Evolutionary conservation across 2,888 invertebrate species (phyloP).

Genomic region (Trisateles emortualis): DNA sequence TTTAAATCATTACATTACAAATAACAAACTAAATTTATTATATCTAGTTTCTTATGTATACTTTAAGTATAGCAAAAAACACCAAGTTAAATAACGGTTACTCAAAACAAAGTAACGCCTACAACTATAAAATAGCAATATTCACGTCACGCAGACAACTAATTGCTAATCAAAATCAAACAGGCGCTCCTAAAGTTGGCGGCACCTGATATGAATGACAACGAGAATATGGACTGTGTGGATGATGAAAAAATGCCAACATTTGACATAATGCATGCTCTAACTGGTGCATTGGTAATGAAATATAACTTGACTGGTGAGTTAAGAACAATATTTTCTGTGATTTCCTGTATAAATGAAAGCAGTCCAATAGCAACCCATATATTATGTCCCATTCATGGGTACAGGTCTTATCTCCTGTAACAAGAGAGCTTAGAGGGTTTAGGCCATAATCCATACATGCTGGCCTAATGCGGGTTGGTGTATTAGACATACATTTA

Average conservation of each 20-base stretch:
- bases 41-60: too few species aligned
- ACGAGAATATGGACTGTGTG: constrained; percentile 57
- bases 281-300: constrained; percentile 70
- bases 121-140: constrained; percentile 17
- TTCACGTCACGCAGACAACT: constrained; percentile 40
- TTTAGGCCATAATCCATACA: too few species aligned
- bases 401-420: too few species aligned
- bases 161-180: constrained; percentile 66
- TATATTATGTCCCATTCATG: too few species aligned
- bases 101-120: constrained; percentile 24
- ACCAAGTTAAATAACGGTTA: constrained; percentile 8
- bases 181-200: constrained; percentile 80
- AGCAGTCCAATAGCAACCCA: too few species aligned
- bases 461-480: too few species aligned
- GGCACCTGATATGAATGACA: constrained; percentile 76
- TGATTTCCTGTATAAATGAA: too few species aligned
- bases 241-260: constrained; percentile 71
- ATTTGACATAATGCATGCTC: constrained; percentile 68
- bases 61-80: too few species aligned
- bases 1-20: too few species aligned
- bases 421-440: too few species aligned
- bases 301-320: constrained; percentile 35
- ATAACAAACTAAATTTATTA: too few species aligned
- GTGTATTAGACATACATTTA: too few species aligned
- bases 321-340: not conserved